Base-by-base conservation (phyloP, 1,140 invertebrate genomes). In the Sarcophaga bullata region DNA sequence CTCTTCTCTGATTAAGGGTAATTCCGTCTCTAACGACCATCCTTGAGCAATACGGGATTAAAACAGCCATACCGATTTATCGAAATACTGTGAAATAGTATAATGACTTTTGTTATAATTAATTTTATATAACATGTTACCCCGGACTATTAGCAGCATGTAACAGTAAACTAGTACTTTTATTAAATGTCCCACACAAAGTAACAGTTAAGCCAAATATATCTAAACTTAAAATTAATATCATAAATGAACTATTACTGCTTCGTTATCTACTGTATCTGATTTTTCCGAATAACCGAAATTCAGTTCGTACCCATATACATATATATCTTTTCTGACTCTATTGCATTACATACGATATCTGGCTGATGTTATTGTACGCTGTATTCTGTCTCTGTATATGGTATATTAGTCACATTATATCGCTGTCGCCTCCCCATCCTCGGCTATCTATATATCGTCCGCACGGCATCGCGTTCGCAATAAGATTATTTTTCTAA, bases 41-140 rank as follows among this genome's bases (percentile, higher is more conserved):
- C n/a, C n/a, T 84, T 80, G 3, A 82, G 19, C 15, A 25, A 48
- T 52, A 73, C 15, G 7, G 83, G 81, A 75, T 84, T 50, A 37
- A 82, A 84, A 72, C 68, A 80, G n/a, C 83, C 83, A 84, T 13
- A 84, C 62, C 0, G 81, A 80, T 80, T 82, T 84, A 68, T 84
- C 83, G 19, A 84, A 84, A 19, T 80, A 47, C 83, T 84, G 8
- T 9, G 19, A 11, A 25, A 68, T 8, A 68, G 6, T 8, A 11
- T 50, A 68, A 68, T 68, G 62, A 68, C n/a, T n/a, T n/a, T n/a
- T n/a, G n/a, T n/a, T n/a, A n/a, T n/a, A n/a, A n/a, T n/a, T n/a
- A n/a, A n/a, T n/a, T n/a, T n/a, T n/a, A n/a, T n/a, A n/a, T n/a
- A n/a, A n/a, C n/a, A n/a, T n/a, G n/a, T n/a, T n/a, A n/a, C n/a